These are phyloP conservation scores for Symphodus melops DNA, from an alignment of 2,113 vertebrate species.

Conservation along the genomic window DNA sequence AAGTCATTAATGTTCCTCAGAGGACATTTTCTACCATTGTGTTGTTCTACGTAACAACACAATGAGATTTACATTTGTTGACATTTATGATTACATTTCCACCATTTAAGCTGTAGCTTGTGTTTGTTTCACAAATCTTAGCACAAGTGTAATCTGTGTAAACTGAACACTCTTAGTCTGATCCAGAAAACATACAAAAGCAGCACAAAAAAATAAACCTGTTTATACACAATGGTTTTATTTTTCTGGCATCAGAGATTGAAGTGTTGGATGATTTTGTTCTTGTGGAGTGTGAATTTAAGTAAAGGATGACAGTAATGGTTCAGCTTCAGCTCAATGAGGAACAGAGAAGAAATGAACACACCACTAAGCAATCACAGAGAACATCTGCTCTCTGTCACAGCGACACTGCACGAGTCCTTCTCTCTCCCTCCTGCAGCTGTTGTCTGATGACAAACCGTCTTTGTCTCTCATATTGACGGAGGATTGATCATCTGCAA, in stretches of 20 bases:
- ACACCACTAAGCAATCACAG: conserved; percentile 51
- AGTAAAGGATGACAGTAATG: conserved; percentile 41
- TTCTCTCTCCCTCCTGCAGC: conserved; percentile 60
- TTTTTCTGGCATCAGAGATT: neutral
- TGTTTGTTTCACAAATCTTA: too few relatives aligned
- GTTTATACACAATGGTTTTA: neutral
- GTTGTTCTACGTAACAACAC: too few relatives aligned
- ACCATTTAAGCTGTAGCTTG: too few relatives aligned
- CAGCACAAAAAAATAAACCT: neutral
- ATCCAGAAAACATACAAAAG: neutral
- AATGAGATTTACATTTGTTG: too few relatives aligned
- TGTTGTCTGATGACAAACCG: conserved; percentile 59
- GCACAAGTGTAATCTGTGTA: too few relatives aligned
- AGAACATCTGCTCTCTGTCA: conserved; percentile 76
- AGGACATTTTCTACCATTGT: too few relatives aligned
- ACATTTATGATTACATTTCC: too few relatives aligned
- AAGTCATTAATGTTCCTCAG: too few relatives aligned
- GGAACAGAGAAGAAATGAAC: conserved; percentile 41
- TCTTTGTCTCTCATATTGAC: conserved; percentile 19
- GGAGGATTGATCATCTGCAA: conserved; percentile 45
- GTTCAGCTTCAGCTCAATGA: conserved; percentile 33
- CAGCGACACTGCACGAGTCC: conserved; percentile 35
- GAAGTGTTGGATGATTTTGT: conserved; percentile 3
- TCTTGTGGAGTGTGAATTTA: conserved; percentile 6
- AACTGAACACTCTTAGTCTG: neutral